Base-by-base conservation (phyloP, 2,888 invertebrate species). In the Icerya purchasi region DNA sequence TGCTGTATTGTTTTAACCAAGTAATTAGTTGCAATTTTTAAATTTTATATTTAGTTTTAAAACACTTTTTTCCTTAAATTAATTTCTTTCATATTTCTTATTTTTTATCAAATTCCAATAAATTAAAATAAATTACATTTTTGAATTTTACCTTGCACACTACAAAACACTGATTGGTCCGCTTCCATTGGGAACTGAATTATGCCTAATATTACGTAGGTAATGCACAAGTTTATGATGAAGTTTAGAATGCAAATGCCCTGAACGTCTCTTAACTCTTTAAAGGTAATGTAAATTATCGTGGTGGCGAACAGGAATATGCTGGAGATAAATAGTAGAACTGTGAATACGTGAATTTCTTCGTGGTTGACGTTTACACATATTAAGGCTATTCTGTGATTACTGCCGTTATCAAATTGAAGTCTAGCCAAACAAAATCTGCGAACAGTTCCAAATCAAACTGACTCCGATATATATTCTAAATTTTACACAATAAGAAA, bases 211-310 rank as follows among this genome's bases (percentile, higher is more conserved):
- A 76, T 73, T 1, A 79, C 66, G 66, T 79, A 81, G 18, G 78
- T 78, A 5, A 79, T 65, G 0, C 77, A 74, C 70, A 82, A 74
- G 62, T 79, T 78, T 23, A 74, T 68, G 63, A 81, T 76, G 67
- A 77, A 75, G 62, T 77, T 76, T 71, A 82, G 76, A 67, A 81
- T 78, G 65, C 80, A 79, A 65, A 79, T 73, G 50, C 82, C 83
- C 73, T 83, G 78, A 19, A 80, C 72, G 66, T 73, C 80, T 71
- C 82, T 74, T 66, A 83, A 69, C 67, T 78, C 77, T 3, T 81
- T 80, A 22, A 83, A 69, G 55, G 75, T 72, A 53, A 72, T 68
- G 68, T 83, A 84, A 2, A 83, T 76, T 0, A 74, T 68, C 25
- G 81, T 71, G 0, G 83, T 83, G 10, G 75, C 67, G 8, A 77